Evolutionary conservation across 2,888 invertebrate species (phyloP), one percentile per base, ranked within the genome.

Genomic region (Adela reaumurella): DNA sequence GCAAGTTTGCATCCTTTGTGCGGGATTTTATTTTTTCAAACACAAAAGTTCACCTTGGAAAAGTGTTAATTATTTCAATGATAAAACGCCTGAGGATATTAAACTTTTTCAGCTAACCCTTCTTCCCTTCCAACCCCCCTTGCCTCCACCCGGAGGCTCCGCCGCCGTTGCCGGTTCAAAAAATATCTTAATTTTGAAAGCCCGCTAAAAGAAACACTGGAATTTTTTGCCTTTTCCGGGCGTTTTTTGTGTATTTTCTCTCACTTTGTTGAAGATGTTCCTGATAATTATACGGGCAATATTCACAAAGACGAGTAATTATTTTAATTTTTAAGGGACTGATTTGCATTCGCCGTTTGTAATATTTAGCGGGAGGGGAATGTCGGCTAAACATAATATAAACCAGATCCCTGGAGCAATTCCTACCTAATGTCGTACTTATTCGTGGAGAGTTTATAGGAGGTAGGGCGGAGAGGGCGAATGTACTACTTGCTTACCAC

Each of bases 261-360:
- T 14, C 35, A 35, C 35, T 35, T 35, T 35, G 35, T 35, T 35
- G 35, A 35, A 35, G 35, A 35, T 14, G 35, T 35, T 35, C 35
- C 6, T 35, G 35, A 35, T 35, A 35, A 35, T 35, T 35, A 35
- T 35, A 35, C 35, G n/a, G 11, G n/a, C 35, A 35, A 35, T 35
- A 35, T 35, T 35, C 35, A 35, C 35, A 35, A 35, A 35, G 35
- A 35, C 35, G 35, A 35, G 35, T 35, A 35, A 59, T 65, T 70
- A 64, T 63, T 62, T 54, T 51, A 59, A 61, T 64, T 64, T 60
- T 60, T 58, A 57, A 62, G 58, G 59, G 62, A 66, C 59, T 60
- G 58, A 68, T 71, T 73, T 71, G 67, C 66, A 72, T 68, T 68
- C 55, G 58, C 62, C 62, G 60, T 61, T 63, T 57, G 56, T 67